A percentile compares a stretch with the other conserved stretches of the same genome.
phyloP scores from a whole-genome alignment of 1,140 invertebrate genomes.

The Epicauta chinensis region DNA sequence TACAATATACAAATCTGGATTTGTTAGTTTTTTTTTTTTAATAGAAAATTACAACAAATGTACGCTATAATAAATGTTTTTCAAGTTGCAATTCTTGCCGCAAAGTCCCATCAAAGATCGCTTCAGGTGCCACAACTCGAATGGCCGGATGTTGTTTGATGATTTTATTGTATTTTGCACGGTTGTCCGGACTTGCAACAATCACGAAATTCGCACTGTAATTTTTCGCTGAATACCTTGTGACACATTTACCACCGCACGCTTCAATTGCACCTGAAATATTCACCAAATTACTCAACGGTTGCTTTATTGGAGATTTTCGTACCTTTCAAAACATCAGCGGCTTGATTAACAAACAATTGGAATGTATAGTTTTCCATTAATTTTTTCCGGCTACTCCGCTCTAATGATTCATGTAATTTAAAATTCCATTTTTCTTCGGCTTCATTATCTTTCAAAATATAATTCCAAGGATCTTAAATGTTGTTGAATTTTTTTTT shows the following conservation, averaged over 20 bases:
- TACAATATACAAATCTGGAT: no score
- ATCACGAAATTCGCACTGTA: conserved; percentile 29
- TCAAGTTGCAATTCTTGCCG: conserved; percentile 42
- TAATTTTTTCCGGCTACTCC: conserved; percentile 28
- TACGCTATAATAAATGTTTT: conserved; percentile 8
- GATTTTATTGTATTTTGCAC: conserved; percentile 30
- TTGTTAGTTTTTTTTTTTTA: no score
- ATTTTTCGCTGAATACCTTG: conserved; percentile 22
- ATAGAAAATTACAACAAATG: conserved; percentile 1
- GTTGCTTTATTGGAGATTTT: neutral
- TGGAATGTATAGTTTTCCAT: conserved; percentile 31
- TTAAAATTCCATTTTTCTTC: conserved; percentile 46
- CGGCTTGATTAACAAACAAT: conserved; percentile 22
- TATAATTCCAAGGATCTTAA: conserved; percentile 47
- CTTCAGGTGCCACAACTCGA: conserved; percentile 43
- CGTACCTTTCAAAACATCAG: conserved; percentile 37
- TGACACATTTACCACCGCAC: conserved; percentile 36
- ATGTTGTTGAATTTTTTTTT: conserved; percentile 2
- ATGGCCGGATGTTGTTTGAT: conserved; percentile 38
- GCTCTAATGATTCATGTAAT: conserved; percentile 40
- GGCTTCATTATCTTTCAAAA: conserved; percentile 44
- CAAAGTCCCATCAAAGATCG: conserved; percentile 46
- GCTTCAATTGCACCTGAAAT: conserved; percentile 35
- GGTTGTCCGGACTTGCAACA: conserved; percentile 29
- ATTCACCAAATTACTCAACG: neutral